phyloP scores from a whole-genome alignment of 2,888 invertebrate genomes.

The Strigamia transsilvanica region DNA sequence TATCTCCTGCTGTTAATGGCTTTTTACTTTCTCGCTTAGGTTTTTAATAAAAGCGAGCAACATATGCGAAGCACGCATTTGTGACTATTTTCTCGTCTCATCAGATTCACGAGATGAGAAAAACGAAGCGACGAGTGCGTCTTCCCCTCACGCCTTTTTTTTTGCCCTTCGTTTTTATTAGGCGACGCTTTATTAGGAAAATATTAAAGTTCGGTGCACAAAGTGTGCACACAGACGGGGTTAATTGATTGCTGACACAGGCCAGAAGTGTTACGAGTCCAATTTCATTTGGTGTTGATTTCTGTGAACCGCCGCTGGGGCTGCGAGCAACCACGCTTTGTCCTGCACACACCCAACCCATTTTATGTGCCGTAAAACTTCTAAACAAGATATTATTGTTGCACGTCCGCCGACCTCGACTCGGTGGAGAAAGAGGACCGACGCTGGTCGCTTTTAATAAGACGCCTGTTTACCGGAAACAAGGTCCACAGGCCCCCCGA shows the following conservation, averaged over 20 bases:
- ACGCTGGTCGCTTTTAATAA: conserved; percentile 7
- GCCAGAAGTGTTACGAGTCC: conserved; percentile 50
- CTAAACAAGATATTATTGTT: conserved; percentile 46
- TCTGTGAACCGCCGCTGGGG: conserved; percentile 10
- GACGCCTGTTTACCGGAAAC: neutral
- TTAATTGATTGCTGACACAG: conserved; percentile 44
- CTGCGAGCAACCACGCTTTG: neutral
- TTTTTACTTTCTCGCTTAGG: conserved; percentile 37
- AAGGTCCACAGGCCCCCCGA: neutral
- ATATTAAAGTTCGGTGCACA: neutral
- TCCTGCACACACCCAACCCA: neutral
- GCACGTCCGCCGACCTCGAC: neutral
- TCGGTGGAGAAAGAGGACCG: neutral
- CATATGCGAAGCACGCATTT: conserved; percentile 17
- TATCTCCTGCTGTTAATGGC: conserved; percentile 42
- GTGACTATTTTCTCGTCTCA: conserved; percentile 20
- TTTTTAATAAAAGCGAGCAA: conserved; percentile 43
- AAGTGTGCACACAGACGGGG: conserved; percentile 16
- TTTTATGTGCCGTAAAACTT: conserved; percentile 49
- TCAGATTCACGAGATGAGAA: conserved; percentile 25
- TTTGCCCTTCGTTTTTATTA: neutral
- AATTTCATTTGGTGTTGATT: conserved; percentile 46
- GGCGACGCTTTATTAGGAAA: conserved; percentile 42
- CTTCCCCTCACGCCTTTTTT: neutral
- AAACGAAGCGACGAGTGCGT: neutral